phyloP scores from a whole-genome alignment of 2,113 vertebrate genomes.

The Prietella phreatophila region DNA sequence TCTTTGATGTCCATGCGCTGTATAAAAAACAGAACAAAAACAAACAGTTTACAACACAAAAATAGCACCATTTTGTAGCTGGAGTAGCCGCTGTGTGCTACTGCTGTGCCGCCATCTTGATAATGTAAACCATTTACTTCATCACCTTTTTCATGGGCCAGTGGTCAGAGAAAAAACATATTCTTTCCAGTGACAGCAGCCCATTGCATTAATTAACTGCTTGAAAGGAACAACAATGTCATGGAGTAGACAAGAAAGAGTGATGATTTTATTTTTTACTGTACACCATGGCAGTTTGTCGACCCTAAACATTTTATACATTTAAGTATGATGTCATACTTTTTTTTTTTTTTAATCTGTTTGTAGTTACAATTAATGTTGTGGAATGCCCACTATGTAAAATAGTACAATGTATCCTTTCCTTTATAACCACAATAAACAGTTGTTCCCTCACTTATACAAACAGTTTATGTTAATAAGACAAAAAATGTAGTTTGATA shows the following conservation, averaged over 20 bases:
- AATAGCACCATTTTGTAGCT: too few species aligned
- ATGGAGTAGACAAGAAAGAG: neutral
- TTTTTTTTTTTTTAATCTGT: neutral
- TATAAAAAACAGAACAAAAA: too few species aligned
- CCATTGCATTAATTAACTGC: neutral
- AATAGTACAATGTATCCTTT: neutral
- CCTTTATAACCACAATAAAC: neutral
- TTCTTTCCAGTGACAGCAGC: neutral
- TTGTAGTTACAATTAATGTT: neutral
- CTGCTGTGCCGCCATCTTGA: too few species aligned
- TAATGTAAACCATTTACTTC: neutral
- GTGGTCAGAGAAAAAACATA: neutral
- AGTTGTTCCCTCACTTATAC: neutral
- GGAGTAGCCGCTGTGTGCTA: too few species aligned
- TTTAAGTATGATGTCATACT: neutral
- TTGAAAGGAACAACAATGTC: neutral
- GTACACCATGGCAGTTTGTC: neutral
- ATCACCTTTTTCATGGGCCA: neutral
- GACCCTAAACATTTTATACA: neutral
- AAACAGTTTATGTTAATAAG: neutral
- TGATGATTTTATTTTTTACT: neutral
- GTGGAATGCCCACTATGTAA: neutral
- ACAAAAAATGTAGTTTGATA: neutral
- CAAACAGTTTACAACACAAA: too few species aligned
- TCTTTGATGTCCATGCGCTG: too few species aligned